Base-by-base conservation (phyloP, 2,113 vertebrate species). In the Labrus mixtus region DNA sequence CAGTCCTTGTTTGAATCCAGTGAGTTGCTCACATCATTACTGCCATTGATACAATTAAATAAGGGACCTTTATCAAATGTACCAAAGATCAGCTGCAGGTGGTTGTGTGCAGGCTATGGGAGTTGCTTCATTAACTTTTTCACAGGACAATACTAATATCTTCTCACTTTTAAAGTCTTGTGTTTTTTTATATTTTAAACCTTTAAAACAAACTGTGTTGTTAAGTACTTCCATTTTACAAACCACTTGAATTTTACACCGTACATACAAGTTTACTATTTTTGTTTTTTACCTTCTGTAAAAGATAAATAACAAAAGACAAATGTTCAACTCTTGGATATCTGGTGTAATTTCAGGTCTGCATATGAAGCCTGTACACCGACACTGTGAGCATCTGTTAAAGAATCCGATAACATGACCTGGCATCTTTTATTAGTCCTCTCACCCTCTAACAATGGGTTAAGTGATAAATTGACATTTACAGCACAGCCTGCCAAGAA, bases 401-500 rank as follows among this genome's bases (percentile, higher is more conserved):
- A 84, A 55, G 57, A 77, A 84, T 82, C 71, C 59, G 50, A 85
- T 89, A 88, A 89, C 74, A 74, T 71, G 84, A 81, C 68, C 72
- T 80, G 80, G 73, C 82, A 83, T 78, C 78, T 87, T 89, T 90
- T 88, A 91, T 90, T 85, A 87, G 82, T 51, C 82, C 78, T 78
- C 70, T 89, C 86, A 86, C 81, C 89, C 89, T 93, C 93, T 89
- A 91, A 88, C 89, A 90, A 79, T 70, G 90, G 87, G 90, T 93
- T 93, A 93, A 92, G 92, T 91, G 91, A 92, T 93, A 90, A 93
- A 90, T 78, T 91, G 93, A 92, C 89, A 91, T 94, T 91, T 91
- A 89, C 79, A 83, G 89, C 83, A 39, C 48, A 15, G 73, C 87
- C 84, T 90, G 87, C 90, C 91, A 89, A 90, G 89, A 87, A 85